These are phyloP conservation scores for Cephus runcator DNA, from an alignment of 2,888 invertebrate genomes.

Conservation along the genomic window DNA sequence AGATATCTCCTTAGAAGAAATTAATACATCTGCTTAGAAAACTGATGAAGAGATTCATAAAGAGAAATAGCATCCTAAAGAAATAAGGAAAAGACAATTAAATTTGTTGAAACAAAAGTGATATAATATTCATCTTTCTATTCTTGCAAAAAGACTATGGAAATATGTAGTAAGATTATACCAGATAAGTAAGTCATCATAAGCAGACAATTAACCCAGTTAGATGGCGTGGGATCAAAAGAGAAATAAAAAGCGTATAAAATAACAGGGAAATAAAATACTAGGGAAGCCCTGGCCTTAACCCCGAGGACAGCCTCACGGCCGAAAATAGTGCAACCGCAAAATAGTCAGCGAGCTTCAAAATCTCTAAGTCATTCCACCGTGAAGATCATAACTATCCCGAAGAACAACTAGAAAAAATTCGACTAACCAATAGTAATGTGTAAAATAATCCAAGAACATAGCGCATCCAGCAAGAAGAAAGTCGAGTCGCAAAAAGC, in stretches of 20 bases:
- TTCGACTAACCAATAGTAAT: background rate
- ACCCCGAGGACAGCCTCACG: background rate
- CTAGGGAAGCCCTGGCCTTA: background rate
- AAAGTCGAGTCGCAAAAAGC: background rate
- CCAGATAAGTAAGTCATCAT: background rate
- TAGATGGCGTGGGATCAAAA: background rate
- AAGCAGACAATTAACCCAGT: background rate
- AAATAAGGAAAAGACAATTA: background rate
- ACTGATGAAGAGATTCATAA: background rate
- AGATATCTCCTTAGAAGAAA: too few relatives aligned
- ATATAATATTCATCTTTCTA: background rate
- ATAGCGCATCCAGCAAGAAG: background rate
- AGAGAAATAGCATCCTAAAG: background rate
- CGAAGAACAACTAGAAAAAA: background rate
- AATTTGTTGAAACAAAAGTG: background rate
- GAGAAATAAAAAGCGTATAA: background rate
- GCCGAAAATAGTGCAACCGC: background rate
- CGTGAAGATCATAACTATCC: background rate
- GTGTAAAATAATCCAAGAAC: background rate
- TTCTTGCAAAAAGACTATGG: background rate
- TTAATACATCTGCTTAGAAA: too few relatives aligned
- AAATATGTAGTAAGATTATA: background rate
- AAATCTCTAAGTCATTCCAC: background rate
- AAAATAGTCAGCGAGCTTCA: background rate
- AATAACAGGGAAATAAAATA: background rate